Percentiles rank a stretch among this genome's conserved stretches.
These are phyloP conservation scores for Lanistes nyassanus DNA, from an alignment of 1,140 invertebrate species.

Conservation along the genomic window DNA sequence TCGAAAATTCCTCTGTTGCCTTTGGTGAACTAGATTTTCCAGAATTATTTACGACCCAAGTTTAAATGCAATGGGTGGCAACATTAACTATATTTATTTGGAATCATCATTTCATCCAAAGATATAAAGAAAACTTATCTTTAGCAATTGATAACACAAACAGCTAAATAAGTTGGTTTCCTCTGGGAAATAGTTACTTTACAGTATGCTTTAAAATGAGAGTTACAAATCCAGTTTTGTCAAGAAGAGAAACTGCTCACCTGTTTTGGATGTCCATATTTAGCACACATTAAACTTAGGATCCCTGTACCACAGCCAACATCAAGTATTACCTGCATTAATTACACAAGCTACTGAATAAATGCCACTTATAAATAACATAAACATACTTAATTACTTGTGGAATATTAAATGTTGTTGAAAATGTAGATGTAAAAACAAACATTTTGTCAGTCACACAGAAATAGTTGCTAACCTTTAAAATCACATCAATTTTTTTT, in stretches of 20 bases:
- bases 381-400: constrained; percentile 19
- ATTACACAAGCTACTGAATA: constrained; percentile 25
- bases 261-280: constrained; percentile 75
- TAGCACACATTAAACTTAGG: constrained; percentile 62
- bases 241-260: constrained; percentile 65
- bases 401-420: constrained; percentile 30
- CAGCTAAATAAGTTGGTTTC: too few relatives aligned
- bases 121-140: too few relatives aligned
- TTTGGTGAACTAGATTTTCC: too few relatives aligned
- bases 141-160: too few relatives aligned
- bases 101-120: too few relatives aligned
- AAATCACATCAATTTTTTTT: neutral
- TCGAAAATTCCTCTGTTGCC: too few relatives aligned
- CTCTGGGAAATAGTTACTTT: too few relatives aligned
- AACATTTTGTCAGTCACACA: neutral
- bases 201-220: too few relatives aligned
- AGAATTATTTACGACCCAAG: too few relatives aligned
- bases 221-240: too few relatives aligned
- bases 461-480: neutral
- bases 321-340: constrained; percentile 50
- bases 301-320: constrained; percentile 61
- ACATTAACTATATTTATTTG: too few relatives aligned
- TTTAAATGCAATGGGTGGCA: too few relatives aligned
- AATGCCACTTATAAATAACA: constrained; percentile 17
- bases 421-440: constrained; percentile 25